These are phyloP conservation scores for Ditylenchus weischeri DNA, from an alignment of 2,888 invertebrate species.

Conservation along the genomic window DNA sequence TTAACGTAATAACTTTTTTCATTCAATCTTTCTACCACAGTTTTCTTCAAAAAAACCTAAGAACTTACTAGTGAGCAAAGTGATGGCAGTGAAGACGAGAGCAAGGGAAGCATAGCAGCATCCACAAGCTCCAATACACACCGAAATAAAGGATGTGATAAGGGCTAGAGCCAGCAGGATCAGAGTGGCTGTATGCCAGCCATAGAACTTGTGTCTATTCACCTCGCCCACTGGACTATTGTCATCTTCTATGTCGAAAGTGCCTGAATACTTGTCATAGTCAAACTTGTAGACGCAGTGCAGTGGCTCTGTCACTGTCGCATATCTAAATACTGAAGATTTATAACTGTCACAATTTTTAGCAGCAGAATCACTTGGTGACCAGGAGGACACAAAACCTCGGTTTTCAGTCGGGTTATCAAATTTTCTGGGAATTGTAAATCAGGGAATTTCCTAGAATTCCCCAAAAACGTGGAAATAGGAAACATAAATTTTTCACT, in stretches of 20 bases:
- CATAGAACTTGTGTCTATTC: conserved; percentile 57
- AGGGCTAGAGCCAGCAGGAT: conserved; percentile 52
- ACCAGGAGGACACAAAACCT: no score
- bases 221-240: conserved; percentile 58
- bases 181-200: conserved; percentile 57
- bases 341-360: no score
- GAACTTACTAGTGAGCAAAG: conserved; percentile 50
- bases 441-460: no score
- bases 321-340: conserved; percentile 38
- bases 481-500: no score
- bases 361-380: no score
- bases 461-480: no score
- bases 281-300: conserved; percentile 58
- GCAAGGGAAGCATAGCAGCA: conserved; percentile 54
- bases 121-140: conserved; percentile 50
- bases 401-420: no score
- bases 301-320: conserved; percentile 53
- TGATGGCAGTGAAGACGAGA: conserved; percentile 51
- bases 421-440: no score
- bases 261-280: conserved; percentile 58
- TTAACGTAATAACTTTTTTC: no score
- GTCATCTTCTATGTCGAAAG: conserved; percentile 57
- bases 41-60: neutral
- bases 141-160: conserved; percentile 47
- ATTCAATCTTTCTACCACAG: no score